A percentile compares a stretch with the other conserved stretches of the same genome.
These are phyloP conservation scores for Drosophila tanythrix DNA, from an alignment of 2,888 invertebrate species.

Conservation along the genomic window DNA sequence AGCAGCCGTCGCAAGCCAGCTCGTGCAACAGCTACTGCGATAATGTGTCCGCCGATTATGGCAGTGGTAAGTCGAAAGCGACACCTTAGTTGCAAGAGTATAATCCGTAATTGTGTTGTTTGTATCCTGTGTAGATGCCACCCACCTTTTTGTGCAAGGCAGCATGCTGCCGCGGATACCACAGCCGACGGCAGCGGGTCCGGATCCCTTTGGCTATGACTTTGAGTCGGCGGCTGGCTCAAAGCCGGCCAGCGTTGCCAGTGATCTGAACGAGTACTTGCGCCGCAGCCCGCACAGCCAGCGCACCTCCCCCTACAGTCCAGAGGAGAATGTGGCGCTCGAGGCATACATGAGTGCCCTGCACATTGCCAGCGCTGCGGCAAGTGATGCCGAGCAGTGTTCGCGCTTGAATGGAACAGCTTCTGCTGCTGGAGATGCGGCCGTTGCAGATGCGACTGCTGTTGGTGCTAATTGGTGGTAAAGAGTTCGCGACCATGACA, in stretches of 20 bases:
- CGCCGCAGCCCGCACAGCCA: slow-evolving; percentile 76
- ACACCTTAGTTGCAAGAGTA: neutral
- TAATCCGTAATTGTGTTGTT: neutral
- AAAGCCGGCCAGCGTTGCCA: slow-evolving; percentile 86
- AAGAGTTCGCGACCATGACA: slow-evolving; percentile 60
- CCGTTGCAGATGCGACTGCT: slow-evolving; percentile 46
- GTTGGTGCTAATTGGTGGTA: slow-evolving; percentile 73
- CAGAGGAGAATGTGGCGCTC: slow-evolving; percentile 80
- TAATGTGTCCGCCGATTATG: slow-evolving; percentile 73
- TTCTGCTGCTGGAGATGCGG: slow-evolving; percentile 52
- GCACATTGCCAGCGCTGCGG: slow-evolving; percentile 70
- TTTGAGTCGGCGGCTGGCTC: slow-evolving; percentile 89
- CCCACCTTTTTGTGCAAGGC: slow-evolving; percentile 92
- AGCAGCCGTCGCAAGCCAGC: slow-evolving; percentile 50
- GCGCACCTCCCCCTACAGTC: slow-evolving; percentile 82
- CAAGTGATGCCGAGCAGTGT: slow-evolving; percentile 80
- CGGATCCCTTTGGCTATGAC: slow-evolving; percentile 94
- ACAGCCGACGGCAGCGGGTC: slow-evolving; percentile 88
- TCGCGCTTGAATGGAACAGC: slow-evolving; percentile 74
- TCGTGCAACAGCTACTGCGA: slow-evolving; percentile 75
- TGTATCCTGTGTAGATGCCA: slow-evolving; percentile 62
- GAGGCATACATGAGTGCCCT: slow-evolving; percentile 83
- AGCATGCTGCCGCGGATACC: slow-evolving; percentile 88
- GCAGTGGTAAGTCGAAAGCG: slow-evolving; percentile 62
- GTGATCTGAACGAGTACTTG: slow-evolving; percentile 92